Conservation (phyloP, 1,140 invertebrate genomes). For the Varroa destructor region DNA sequence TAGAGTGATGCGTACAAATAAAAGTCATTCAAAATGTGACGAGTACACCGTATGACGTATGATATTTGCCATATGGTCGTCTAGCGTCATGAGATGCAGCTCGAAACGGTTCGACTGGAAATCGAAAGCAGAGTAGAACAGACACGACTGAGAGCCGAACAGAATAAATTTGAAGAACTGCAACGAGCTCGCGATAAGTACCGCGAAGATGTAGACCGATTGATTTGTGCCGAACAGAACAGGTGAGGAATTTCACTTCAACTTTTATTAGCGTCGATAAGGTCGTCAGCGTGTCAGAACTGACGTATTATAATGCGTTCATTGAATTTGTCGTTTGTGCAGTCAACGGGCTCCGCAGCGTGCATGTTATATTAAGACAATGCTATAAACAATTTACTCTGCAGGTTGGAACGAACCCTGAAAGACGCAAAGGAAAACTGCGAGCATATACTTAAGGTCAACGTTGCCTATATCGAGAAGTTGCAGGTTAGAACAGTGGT, state of each 20-base stretch:
- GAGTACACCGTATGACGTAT: too few relatives aligned
- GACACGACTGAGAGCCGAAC: not conserved
- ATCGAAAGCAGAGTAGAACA: slow-evolving; percentile 1
- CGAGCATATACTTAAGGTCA: slow-evolving; percentile 18
- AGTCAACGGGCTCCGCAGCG: too few relatives aligned
- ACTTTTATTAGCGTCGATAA: too few relatives aligned
- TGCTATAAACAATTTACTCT: too few relatives aligned
- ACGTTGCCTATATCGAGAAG: slow-evolving; percentile 23
- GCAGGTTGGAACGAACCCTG: slow-evolving; percentile 12
- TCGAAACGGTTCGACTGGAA: slow-evolving; percentile 4
- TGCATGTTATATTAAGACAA: too few relatives aligned
- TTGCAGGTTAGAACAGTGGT: not conserved
- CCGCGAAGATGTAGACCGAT: not conserved
- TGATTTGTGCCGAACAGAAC: slow-evolving; percentile 10
- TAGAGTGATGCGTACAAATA: too few relatives aligned
- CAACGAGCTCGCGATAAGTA: slow-evolving; percentile 1
- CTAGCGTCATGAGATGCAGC: slow-evolving; percentile 23
- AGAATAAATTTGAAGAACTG: slow-evolving; percentile 9
- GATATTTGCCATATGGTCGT: not conserved
- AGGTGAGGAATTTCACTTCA: not conserved
- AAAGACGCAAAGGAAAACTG: slow-evolving; percentile 18
- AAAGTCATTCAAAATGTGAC: too few relatives aligned
- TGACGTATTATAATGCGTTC: too few relatives aligned
- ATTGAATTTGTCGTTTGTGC: too few relatives aligned
- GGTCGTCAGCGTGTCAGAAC: too few relatives aligned